Percentiles rank a stretch among this genome's conserved stretches.
These are phyloP conservation scores for Leptopilina myrica DNA, from an alignment of 2,888 invertebrate genomes.

Conservation along the genomic window DNA sequence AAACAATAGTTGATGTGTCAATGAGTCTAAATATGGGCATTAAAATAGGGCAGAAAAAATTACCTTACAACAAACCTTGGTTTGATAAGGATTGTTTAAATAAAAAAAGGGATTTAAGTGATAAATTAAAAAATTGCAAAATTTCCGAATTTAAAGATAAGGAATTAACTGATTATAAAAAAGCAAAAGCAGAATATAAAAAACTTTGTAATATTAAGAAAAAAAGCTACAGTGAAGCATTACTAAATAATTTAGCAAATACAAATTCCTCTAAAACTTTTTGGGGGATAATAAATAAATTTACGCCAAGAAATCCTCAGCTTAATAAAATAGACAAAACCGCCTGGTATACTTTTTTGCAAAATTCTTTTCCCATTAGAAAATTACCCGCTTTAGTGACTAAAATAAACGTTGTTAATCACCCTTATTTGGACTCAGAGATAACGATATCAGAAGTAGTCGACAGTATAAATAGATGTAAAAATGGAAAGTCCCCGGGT, in stretches of 20 bases:
- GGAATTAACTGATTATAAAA: neutral
- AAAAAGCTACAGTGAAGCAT: neutral
- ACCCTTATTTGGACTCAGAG: neutral
- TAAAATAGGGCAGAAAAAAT: neutral
- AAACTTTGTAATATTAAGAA: conserved; percentile 6
- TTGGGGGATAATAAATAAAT: conserved; percentile 3
- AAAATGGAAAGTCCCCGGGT: conserved; percentile 29
- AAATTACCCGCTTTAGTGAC: neutral
- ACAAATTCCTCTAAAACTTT: neutral
- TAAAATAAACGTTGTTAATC: neutral
- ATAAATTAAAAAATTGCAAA: conserved; percentile 13
- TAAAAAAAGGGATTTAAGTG: conserved; percentile 1
- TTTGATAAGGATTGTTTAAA: conserved; percentile 4
- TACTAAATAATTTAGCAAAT: neutral
- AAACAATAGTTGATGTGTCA: neutral
- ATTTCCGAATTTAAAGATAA: conserved; percentile 1
- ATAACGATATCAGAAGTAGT: neutral
- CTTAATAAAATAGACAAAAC: neutral
- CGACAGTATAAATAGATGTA: conserved; percentile 36
- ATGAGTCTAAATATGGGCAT: neutral
- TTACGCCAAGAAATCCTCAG: neutral
- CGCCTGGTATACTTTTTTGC: neutral
- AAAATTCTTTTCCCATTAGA: neutral
- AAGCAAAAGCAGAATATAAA: conserved; percentile 10
- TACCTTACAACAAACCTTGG: conserved; percentile 16